Percentiles rank a stretch among this genome's conserved stretches.
These are phyloP conservation scores for Epizoanthus fatuus DNA, from an alignment of 92 coral and sea anemone species.

Conservation along the genomic window DNA sequence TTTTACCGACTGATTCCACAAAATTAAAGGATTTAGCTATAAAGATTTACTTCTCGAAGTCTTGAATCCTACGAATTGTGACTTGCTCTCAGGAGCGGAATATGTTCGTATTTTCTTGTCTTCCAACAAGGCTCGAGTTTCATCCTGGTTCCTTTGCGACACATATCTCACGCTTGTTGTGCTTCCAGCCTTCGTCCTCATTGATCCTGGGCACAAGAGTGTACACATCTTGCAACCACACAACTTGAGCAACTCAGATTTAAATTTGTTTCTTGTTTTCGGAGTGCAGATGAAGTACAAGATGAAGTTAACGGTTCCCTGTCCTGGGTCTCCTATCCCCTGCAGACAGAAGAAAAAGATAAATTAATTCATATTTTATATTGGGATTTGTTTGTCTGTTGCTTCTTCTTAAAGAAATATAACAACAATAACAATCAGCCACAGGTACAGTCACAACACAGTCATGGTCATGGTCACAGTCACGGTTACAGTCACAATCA, in stretches of 20 bases:
- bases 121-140: background rate
- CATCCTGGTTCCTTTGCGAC: background rate
- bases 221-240: constrained; percentile 1
- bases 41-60: background rate
- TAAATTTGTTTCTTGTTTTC: constrained; percentile 4
- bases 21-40: background rate
- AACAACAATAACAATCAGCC: too few relatives aligned
- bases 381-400: background rate
- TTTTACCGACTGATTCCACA: too few relatives aligned
- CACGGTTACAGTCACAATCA: too few relatives aligned
- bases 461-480: too few relatives aligned
- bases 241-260: background rate
- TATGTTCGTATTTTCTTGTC: background rate
- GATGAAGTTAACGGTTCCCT: background rate
- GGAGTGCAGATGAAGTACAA: constrained; percentile 30
- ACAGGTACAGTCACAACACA: too few relatives aligned
- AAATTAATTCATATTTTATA: background rate
- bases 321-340: constrained; percentile 17
- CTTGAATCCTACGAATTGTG: background rate
- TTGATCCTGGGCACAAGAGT: background rate
- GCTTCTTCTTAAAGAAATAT: too few relatives aligned
- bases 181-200: background rate
- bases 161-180: background rate
- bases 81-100: background rate
- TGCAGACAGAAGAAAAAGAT: background rate